Percentiles rank a stretch among this genome's conserved stretches.
Evolutionary conservation across 1,140 invertebrate species (phyloP).

Genomic region (Heliconius hewitsoni): DNA sequence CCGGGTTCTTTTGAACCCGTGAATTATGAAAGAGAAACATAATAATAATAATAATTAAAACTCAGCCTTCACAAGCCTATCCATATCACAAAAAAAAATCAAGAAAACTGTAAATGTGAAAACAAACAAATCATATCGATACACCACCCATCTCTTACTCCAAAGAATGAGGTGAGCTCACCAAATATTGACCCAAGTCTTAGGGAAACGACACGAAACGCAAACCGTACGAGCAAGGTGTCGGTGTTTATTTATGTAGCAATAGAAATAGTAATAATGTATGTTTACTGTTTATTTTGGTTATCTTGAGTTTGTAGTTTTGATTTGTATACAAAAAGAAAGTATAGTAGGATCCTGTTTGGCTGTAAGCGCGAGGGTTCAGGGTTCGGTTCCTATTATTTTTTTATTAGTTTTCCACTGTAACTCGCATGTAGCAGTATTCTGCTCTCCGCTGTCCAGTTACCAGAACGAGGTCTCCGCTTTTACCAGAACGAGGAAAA

Average conservation of each 20-base stretch:
- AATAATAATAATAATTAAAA: no score
- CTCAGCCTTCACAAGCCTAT: not conserved
- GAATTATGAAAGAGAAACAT: no score
- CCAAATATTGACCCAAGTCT: constrained; percentile 71
- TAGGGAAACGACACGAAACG: constrained; percentile 65
- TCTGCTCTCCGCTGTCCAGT: no score
- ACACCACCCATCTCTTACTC: constrained; percentile 39
- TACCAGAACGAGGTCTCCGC: no score
- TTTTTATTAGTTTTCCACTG: no score
- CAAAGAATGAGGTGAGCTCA: constrained; percentile 67
- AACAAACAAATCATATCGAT: not conserved
- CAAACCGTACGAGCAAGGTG: constrained; percentile 61
- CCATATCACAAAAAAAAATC: not conserved
- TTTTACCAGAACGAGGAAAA: no score
- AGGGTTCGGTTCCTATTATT: no score
- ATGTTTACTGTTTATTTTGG: constrained; percentile 21
- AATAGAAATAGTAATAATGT: constrained; percentile 61
- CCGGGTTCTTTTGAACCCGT: no score
- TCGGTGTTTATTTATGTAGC: constrained; percentile 65
- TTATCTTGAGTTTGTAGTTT: not conserved
- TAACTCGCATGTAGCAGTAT: no score
- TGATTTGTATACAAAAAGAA: not conserved
- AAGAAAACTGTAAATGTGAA: not conserved
- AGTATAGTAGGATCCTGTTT: no score
- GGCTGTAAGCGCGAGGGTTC: no score